Evolutionary conservation across 2,888 invertebrate species (phyloP).

Genomic region (Agrilus mali): DNA sequence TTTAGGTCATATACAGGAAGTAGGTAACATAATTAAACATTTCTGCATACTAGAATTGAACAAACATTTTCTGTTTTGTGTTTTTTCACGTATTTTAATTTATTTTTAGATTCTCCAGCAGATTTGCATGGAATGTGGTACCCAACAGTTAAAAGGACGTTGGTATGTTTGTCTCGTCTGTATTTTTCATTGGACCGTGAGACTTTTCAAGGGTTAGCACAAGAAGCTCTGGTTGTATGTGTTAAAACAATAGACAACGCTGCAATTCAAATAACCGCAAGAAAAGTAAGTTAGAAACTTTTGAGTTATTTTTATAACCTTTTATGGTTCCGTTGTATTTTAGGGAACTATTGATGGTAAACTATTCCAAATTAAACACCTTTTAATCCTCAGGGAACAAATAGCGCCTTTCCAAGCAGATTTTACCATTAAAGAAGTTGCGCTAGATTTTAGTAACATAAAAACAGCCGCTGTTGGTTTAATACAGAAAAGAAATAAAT

Average conservation of each 20-base stretch:
- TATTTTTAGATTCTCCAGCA: slow-evolving; percentile 35
- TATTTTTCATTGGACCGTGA: slow-evolving; percentile 87
- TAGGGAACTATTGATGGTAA: slow-evolving; percentile 77
- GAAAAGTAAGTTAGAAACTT: slow-evolving; percentile 38
- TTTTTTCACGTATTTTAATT: neutral
- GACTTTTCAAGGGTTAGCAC: slow-evolving; percentile 93
- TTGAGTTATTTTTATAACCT: neutral
- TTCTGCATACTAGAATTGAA: neutral
- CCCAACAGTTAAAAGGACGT: slow-evolving; percentile 87
- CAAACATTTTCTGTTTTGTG: neutral
- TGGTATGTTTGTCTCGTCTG: slow-evolving; percentile 87
- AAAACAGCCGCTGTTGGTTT: slow-evolving; percentile 73
- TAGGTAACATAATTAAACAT: slow-evolving; percentile 15
- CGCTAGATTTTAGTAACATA: slow-evolving; percentile 85
- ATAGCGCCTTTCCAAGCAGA: slow-evolving; percentile 97
- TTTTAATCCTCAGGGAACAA: slow-evolving; percentile 92
- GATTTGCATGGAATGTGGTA: slow-evolving; percentile 99
- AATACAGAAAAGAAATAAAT: slow-evolving; percentile 63
- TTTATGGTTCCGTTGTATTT: slow-evolving; percentile 14
- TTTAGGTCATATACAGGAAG: slow-evolving; percentile 37
- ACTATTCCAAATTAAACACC: slow-evolving; percentile 95
- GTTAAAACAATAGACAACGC: slow-evolving; percentile 81
- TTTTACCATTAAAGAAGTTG: slow-evolving; percentile 84
- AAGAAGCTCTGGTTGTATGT: slow-evolving; percentile 88
- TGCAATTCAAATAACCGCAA: slow-evolving; percentile 60